A percentile compares a stretch with the other conserved stretches of the same genome.
phyloP scores from a whole-genome alignment of 2,888 invertebrate species.

The Eledone cirrhosa region DNA sequence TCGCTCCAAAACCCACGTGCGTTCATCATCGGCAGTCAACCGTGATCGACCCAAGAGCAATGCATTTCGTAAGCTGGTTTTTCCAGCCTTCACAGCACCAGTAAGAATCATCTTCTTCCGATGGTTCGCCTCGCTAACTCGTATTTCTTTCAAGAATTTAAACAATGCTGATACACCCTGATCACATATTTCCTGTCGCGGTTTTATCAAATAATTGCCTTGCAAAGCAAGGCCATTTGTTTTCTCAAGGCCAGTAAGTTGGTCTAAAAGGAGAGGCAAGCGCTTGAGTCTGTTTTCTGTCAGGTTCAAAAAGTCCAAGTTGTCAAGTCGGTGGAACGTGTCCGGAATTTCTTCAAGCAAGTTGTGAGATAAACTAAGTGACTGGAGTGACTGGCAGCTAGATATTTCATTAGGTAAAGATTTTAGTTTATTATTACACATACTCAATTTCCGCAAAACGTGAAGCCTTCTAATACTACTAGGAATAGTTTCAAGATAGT shows the following conservation, averaged over 20 bases:
- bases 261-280: slow-evolving; percentile 53
- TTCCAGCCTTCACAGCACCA: slow-evolving; percentile 58
- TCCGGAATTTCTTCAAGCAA: slow-evolving; percentile 46
- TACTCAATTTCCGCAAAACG: slow-evolving; percentile 45
- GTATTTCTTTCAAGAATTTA: slow-evolving; percentile 50
- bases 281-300: slow-evolving; percentile 48
- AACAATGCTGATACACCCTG: slow-evolving; percentile 50
- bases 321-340: slow-evolving; percentile 46
- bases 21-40: slow-evolving; percentile 54
- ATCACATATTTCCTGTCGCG: slow-evolving; percentile 55
- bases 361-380: slow-evolving; percentile 44
- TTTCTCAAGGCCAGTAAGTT: slow-evolving; percentile 45
- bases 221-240: slow-evolving; percentile 47
- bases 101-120: slow-evolving; percentile 58
- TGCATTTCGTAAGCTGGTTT: slow-evolving; percentile 57
- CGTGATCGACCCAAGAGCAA: slow-evolving; percentile 51
- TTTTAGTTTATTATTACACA: slow-evolving; percentile 49
- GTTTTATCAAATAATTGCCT: slow-evolving; percentile 48
- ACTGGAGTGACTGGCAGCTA: slow-evolving; percentile 41
- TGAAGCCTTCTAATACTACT: slow-evolving; percentile 43
- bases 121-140: slow-evolving; percentile 56
- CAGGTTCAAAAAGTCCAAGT: slow-evolving; percentile 48
- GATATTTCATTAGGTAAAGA: slow-evolving; percentile 47
- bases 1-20: slow-evolving; percentile 61
- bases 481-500: slow-evolving; percentile 53